Evolutionary conservation across 35 echinoderm and acorn worm genomes (phyloP).

Genomic region (Hemicentrotus pulcherrimus): DNA sequence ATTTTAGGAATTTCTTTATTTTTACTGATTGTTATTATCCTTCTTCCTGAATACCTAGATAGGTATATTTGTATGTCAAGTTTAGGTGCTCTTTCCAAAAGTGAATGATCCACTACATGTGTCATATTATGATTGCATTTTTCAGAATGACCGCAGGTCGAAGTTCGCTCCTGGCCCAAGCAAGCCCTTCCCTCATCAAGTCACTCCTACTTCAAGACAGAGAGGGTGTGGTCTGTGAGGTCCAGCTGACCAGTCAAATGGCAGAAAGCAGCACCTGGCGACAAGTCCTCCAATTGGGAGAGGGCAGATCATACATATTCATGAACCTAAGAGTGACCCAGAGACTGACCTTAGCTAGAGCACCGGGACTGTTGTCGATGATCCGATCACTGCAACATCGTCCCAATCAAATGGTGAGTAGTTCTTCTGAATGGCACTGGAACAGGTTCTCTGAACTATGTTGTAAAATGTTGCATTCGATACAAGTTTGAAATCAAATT

Average conservation of each 20-base stretch:
- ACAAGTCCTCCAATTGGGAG: slow-evolving; percentile 34
- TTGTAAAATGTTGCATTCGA: too few relatives aligned
- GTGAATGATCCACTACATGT: too few relatives aligned
- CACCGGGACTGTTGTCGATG: slow-evolving; percentile 54
- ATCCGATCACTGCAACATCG: slow-evolving; percentile 26
- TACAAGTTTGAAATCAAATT: too few relatives aligned
- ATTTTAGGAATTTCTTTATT: too few relatives aligned
- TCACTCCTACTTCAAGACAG: slow-evolving; percentile 59
- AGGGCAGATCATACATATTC: slow-evolving; percentile 52
- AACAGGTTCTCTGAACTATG: too few relatives aligned
- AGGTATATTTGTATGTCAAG: too few relatives aligned
- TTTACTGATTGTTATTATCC: too few relatives aligned
- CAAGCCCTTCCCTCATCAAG: slow-evolving; percentile 28
- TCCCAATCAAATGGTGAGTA: not conserved
- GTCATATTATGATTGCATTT: not conserved
- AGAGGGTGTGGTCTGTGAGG: slow-evolving; percentile 63
- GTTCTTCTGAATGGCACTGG: too few relatives aligned
- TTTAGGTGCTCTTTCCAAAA: too few relatives aligned
- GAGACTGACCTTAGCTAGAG: slow-evolving; percentile 53
- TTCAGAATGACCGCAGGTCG: not conserved
- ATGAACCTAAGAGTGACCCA: slow-evolving; percentile 47
- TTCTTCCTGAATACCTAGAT: too few relatives aligned
- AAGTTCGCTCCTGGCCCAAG: not conserved
- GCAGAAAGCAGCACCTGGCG: slow-evolving; percentile 37
- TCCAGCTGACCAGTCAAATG: slow-evolving; percentile 47